Evolutionary conservation across 2,888 invertebrate genomes (phyloP).

Genomic region (Campoletis raptor): DNA sequence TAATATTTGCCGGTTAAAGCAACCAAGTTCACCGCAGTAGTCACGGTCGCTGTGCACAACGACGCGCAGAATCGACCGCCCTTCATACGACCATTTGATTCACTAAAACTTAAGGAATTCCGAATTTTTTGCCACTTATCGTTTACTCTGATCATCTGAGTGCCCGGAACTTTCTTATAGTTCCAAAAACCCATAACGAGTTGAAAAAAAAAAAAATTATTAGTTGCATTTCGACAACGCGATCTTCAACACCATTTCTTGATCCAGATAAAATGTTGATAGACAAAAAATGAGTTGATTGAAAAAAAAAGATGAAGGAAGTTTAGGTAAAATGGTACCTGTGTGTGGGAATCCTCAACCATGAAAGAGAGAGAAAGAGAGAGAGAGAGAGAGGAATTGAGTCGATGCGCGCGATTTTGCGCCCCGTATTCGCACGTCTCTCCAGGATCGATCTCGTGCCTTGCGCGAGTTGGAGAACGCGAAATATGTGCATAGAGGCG

Average conservation of each 20-base stretch:
- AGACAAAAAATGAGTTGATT: neutral
- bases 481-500: conserved; percentile 33
- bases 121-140: neutral
- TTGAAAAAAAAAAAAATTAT: neutral
- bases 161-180: neutral
- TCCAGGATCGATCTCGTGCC: conserved; percentile 50
- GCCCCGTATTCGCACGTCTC: conserved; percentile 57
- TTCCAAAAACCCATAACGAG: neutral
- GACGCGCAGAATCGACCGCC: conserved; percentile 65
- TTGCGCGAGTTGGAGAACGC: conserved; percentile 51
- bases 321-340: neutral
- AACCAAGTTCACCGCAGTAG: conserved; percentile 66
- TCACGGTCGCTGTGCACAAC: conserved; percentile 66
- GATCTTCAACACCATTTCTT: neutral
- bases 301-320: neutral
- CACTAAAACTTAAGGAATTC: neutral
- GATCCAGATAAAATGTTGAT: neutral
- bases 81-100: neutral
- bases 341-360: neutral
- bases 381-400: neutral
- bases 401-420: conserved; percentile 52
- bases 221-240: neutral
- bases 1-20: conserved; percentile 38
- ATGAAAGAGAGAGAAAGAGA: neutral
- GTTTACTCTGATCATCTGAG: neutral